Conservation (phyloP, 2,888 invertebrate genomes). For the Emmelina monodactyla region DNA sequence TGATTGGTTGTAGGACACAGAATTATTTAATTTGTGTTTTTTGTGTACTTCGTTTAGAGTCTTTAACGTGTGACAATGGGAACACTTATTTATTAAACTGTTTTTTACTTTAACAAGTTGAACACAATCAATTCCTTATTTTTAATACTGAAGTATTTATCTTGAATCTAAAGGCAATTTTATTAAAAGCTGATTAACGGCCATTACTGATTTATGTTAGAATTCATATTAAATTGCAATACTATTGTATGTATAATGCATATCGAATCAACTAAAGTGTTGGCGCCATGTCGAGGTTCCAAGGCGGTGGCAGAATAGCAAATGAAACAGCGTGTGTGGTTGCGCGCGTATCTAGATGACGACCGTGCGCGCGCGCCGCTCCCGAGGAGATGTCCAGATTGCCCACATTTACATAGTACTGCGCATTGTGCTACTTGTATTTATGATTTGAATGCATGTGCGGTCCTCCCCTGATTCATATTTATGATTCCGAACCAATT, state of each 20-base stretch:
- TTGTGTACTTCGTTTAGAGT: too few species aligned
- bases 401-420: constrained; percentile 36
- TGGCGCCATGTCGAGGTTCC: constrained; percentile 42
- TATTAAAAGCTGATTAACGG: too few species aligned
- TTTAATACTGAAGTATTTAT: too few species aligned
- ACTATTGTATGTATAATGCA: constrained; percentile 37
- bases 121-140: too few species aligned
- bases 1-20: too few species aligned
- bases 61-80: too few species aligned
- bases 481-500: constrained; percentile 16
- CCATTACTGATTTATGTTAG: too few species aligned
- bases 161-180: too few species aligned
- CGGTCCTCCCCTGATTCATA: constrained; percentile 28
- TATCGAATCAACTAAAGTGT: constrained; percentile 51
- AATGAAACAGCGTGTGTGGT: constrained; percentile 40
- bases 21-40: too few species aligned
- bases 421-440: constrained; percentile 20
- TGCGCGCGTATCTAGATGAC: constrained; percentile 31
- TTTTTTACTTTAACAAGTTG: too few species aligned
- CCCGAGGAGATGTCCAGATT: constrained; percentile 37
- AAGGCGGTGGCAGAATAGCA: constrained; percentile 38
- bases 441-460: constrained; percentile 19
- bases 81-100: too few species aligned
- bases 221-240: too few species aligned
- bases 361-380: constrained; percentile 22